phyloP scores from a whole-genome alignment of 2,888 invertebrate species.

The Auanema freiburgensis region DNA sequence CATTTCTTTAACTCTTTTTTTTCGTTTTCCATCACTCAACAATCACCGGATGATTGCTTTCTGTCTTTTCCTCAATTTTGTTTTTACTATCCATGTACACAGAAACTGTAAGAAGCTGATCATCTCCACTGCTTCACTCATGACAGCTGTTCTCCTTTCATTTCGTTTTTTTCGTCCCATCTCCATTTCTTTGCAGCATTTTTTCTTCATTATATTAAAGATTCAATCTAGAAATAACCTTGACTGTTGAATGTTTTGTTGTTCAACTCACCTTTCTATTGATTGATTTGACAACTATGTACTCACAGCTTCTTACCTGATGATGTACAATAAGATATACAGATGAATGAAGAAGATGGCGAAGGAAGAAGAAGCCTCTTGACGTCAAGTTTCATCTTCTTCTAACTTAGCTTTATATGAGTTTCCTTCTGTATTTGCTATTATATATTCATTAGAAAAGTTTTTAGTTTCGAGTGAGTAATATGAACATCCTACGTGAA shows the following conservation, averaged over 20 bases:
- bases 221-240: no score
- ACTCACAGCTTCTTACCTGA: no score
- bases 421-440: background rate
- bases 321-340: no score
- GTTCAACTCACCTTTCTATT: background rate
- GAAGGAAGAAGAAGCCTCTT: background rate
- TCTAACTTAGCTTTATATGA: no score
- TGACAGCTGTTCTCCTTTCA: constrained; percentile 4
- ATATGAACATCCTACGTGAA: no score
- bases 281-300: no score
- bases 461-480: no score
- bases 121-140: background rate
- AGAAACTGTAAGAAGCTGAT: no score
- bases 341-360: constrained; percentile 1
- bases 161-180: background rate
- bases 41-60: background rate
- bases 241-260: background rate
- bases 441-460: no score
- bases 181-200: constrained; percentile 1
- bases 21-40: background rate
- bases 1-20: background rate
- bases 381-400: no score
- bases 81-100: no score
- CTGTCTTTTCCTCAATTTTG: no score
- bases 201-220: background rate